Base-by-base conservation (phyloP, 2,888 invertebrate genomes). In the Dryococelus australis region DNA sequence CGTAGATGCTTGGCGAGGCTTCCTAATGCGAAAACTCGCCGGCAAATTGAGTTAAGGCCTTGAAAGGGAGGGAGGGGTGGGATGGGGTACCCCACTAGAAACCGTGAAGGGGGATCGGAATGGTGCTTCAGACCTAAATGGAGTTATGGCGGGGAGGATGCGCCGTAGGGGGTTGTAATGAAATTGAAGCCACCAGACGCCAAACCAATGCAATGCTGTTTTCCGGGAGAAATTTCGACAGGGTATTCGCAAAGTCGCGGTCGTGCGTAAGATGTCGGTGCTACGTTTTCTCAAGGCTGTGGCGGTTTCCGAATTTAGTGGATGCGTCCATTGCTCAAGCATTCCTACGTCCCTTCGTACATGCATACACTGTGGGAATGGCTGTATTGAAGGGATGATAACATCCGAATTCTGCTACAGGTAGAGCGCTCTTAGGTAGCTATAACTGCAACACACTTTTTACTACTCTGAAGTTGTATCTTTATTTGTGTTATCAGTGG, bases 11-110 rank as follows among this genome's bases (percentile, higher is more conserved):
- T 43, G 13, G 28, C 28, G 65, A 65, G 83, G 83, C 83, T 35
- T 83, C 13, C 28, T 83, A 83, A 87, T 87, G 87, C 53, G 87
- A 87, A 87, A 87, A 87, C 81, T 87, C 85, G 87, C 80, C 43
- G 87, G 87, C 87, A 87, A 87, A 87, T 87, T 85, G 85, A 87
- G 87, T 87, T 87, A 87, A 27, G 65, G 79, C n/a, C 28, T 80
- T 87, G 65, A 65, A 65, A 65, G 81, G 85, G 47, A 35, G 84
- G 87, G 43, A 85, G 85, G 53, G 47, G 10, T 12, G 27, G 80
- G 24, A 12, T 27, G 24, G 43, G 53, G 28, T 79, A 28, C n/a
- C 79, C 24, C 79, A n/a, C 10, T 16, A 12, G 27, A 12, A 24
- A 43, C 27, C n/a, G 10, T 10, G 26, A 35, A 9, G 43, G 80